A percentile compares a stretch with the other conserved stretches of the same genome.
phyloP scores from a whole-genome alignment of 2,113 vertebrate species.

The Amazona guildingii region DNA sequence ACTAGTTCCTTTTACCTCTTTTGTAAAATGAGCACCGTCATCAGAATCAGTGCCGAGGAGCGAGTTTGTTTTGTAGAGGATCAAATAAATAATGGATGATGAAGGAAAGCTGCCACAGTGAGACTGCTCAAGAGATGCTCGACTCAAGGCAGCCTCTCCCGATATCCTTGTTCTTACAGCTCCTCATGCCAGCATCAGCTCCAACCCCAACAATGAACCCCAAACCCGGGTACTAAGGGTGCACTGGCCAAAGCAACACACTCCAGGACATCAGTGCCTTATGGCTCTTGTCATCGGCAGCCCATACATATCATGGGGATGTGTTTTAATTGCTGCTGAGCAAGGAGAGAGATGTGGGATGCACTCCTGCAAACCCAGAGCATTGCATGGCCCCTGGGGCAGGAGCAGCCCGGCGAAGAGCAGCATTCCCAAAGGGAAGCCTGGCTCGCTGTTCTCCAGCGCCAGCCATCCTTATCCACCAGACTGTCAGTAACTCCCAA shows the following conservation, averaged over 20 bases:
- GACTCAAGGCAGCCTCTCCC: not conserved
- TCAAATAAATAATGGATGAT: constrained; percentile 68
- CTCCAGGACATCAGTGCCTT: not conserved
- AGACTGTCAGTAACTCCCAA: not conserved
- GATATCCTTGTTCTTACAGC: not conserved
- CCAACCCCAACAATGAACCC: not conserved
- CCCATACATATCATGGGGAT: accelerated
- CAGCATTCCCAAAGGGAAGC: not conserved
- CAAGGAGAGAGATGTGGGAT: not conserved
- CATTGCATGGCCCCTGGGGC: accelerated
- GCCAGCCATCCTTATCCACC: not conserved
- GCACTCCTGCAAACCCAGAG: not conserved
- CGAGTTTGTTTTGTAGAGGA: constrained; percentile 61
- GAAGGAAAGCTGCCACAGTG: constrained; percentile 56
- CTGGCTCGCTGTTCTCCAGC: accelerated
- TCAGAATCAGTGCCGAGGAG: constrained; percentile 52
- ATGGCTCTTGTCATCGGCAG: not conserved
- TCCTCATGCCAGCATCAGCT: not conserved
- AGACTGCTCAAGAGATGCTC: constrained; percentile 29
- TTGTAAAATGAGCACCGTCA: constrained; percentile 38
- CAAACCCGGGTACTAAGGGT: not conserved
- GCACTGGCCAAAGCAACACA: accelerated
- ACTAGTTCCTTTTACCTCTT: constrained; percentile 54
- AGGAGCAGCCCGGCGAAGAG: not conserved
- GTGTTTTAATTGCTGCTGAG: not conserved